Base-by-base conservation (phyloP, 2,888 invertebrate genomes). In the Ophonus ardosiacus region DNA sequence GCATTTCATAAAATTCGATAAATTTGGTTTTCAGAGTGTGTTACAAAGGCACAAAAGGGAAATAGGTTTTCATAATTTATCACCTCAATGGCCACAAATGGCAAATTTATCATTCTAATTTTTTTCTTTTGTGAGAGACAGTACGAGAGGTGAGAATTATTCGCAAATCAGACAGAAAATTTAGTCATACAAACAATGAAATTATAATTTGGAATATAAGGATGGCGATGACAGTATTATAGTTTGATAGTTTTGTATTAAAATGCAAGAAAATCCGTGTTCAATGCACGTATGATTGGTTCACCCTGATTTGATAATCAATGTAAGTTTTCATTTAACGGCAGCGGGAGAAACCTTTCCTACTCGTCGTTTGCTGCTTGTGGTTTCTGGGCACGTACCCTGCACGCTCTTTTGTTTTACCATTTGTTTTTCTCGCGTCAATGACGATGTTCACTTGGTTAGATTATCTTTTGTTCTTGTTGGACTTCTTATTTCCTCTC, bases 1-100 rank as follows among this genome's bases (percentile, higher is more conserved):
- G 31, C 31, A 31, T 31, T 31, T 31, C 31, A 31, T 31, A 31
- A 31, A 31, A 31, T 31, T 4, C 31, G 65, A 81, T 81, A 81
- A 81, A 61, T 81, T 61, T 61, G 40, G 65, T 81, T 61, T 65
- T 7, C 57, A 59, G 43, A 51, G 57, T 78, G 78, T 81, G 81
- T 65, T 61, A 81, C 63, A 65, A 81, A 81, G 61, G 43, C 81
- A 81, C 81, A 82, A 82, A 51, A 82, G 68, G 38, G 59, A 82
- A 82, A 82, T 82, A 68, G 82, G 68, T 68, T 71, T 82, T 82
- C 82, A 82, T 82, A 82, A 82, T 82, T 82, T 82, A 82, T 71
- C 82, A 82, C 82, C 71, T 82, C 51, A 71, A 82, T 82, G 82
- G 82, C 57, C 82, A 82, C 82, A 82, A 71, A 82, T 71, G 68